phyloP scores from a whole-genome alignment of 2,113 vertebrate species.

The Tor tambroides region DNA sequence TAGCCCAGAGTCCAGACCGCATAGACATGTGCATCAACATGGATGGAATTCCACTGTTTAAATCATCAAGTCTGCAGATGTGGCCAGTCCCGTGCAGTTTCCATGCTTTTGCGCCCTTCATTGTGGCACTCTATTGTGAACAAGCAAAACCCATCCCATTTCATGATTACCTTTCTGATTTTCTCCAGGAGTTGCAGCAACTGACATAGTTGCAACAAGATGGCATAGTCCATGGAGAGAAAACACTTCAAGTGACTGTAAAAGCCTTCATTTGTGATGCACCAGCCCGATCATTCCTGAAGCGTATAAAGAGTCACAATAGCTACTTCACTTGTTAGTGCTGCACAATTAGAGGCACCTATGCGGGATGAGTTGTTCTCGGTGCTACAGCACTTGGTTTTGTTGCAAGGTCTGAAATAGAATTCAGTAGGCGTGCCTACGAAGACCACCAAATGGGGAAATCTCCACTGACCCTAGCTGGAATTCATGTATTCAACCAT shows the following conservation, averaged over 20 bases:
- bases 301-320: constrained; percentile 33
- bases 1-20: neutral
- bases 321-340: constrained; percentile 31
- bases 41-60: constrained; percentile 38
- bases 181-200: no score
- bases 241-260: constrained; percentile 11
- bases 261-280: constrained; percentile 48
- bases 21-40: constrained; percentile 35
- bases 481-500: no score
- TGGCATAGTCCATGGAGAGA: neutral
- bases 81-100: constrained; percentile 33
- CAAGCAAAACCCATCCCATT: neutral
- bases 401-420: no score
- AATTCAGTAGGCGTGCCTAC: no score
- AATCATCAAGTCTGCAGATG: constrained; percentile 20
- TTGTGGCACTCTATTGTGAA: constrained; percentile 33
- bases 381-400: neutral
- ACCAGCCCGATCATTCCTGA: constrained; percentile 23
- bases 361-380: constrained; percentile 14
- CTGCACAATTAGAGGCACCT: constrained; percentile 24
- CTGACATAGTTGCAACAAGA: no score
- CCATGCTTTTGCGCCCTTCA: constrained; percentile 19
- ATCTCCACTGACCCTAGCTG: no score
- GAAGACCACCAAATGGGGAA: no score
- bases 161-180: no score